Conservation (phyloP, 2,888 invertebrate genomes). For the Antheraea yamamai region DNA sequence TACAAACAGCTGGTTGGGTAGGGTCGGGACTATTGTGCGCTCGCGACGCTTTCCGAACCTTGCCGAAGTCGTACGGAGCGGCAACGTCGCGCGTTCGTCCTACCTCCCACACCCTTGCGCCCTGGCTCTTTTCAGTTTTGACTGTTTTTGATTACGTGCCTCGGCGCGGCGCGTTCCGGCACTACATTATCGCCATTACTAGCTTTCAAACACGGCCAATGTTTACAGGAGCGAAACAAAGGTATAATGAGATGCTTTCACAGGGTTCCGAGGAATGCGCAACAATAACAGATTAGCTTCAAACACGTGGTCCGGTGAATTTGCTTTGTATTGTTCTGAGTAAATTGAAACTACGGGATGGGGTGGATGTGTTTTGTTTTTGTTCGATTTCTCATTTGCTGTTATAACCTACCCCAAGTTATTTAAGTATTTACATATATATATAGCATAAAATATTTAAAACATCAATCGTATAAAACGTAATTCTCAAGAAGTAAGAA, state of each 20-base stretch:
- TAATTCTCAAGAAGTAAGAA: neutral
- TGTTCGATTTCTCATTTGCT: slow-evolving; percentile 23
- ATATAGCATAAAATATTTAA: neutral
- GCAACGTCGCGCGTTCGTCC: slow-evolving; percentile 60
- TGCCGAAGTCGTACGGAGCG: slow-evolving; percentile 44
- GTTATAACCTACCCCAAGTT: neutral
- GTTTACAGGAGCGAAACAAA: slow-evolving; percentile 55
- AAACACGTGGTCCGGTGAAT: slow-evolving; percentile 34
- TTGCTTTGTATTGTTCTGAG: slow-evolving; percentile 36
- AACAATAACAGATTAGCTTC: slow-evolving; percentile 61
- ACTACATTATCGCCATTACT: slow-evolving; percentile 13
- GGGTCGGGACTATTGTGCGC: slow-evolving; percentile 52
- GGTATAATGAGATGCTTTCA: slow-evolving; percentile 58
- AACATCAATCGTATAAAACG: neutral
- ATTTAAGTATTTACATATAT: neutral
- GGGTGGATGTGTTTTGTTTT: slow-evolving; percentile 22
- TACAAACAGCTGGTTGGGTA: slow-evolving; percentile 66
- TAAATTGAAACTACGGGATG: slow-evolving; percentile 26
- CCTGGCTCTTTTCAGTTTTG: slow-evolving; percentile 33
- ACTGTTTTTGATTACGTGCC: slow-evolving; percentile 49
- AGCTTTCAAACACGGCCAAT: slow-evolving; percentile 35
- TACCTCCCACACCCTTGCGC: slow-evolving; percentile 13
- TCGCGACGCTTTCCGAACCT: slow-evolving; percentile 37
- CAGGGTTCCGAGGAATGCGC: slow-evolving; percentile 54
- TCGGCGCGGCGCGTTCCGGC: slow-evolving; percentile 26